Conservation (phyloP, 2,888 invertebrate species). For the Drosophila prostipennis region DNA sequence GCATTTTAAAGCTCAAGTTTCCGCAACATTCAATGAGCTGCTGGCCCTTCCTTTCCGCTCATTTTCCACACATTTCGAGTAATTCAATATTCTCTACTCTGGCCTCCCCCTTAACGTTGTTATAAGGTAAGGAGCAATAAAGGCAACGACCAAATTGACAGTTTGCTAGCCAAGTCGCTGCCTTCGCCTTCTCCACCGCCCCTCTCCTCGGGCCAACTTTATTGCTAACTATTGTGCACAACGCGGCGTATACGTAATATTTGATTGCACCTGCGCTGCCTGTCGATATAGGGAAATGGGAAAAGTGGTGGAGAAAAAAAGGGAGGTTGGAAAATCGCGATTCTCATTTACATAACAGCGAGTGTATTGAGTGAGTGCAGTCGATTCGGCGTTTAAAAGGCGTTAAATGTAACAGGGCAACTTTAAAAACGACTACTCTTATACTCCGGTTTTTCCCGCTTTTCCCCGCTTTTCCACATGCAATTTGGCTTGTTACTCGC, state of each 20-base stretch:
- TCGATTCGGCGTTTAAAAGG: constrained; percentile 70
- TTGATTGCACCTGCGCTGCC: constrained; percentile 64
- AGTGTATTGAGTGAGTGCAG: constrained; percentile 46
- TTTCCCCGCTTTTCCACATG: constrained; percentile 28
- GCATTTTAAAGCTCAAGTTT: constrained; percentile 26
- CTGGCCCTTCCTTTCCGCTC: constrained; percentile 33
- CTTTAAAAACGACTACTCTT: constrained; percentile 54
- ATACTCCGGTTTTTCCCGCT: neutral
- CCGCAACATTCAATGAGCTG: constrained; percentile 16
- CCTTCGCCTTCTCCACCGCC: constrained; percentile 7
- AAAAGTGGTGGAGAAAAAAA: neutral
- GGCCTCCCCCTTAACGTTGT: constrained; percentile 35
- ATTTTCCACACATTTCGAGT: constrained; percentile 42
- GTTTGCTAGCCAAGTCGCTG: constrained; percentile 41
- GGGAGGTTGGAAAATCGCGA: constrained; percentile 27
- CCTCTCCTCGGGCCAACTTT: constrained; percentile 19
- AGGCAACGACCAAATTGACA: constrained; percentile 50
- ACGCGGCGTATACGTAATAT: constrained; percentile 54
- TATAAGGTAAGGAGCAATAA: constrained; percentile 45
- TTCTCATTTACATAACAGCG: constrained; percentile 74
- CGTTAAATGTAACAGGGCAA: constrained; percentile 69
- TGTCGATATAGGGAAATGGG: constrained; percentile 53
- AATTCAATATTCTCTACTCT: constrained; percentile 40
- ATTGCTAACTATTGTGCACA: constrained; percentile 46
- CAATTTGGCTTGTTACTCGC: constrained; percentile 72